Conservation (phyloP, 2,888 invertebrate species). For the Drosophila vallismaia region DNA sequence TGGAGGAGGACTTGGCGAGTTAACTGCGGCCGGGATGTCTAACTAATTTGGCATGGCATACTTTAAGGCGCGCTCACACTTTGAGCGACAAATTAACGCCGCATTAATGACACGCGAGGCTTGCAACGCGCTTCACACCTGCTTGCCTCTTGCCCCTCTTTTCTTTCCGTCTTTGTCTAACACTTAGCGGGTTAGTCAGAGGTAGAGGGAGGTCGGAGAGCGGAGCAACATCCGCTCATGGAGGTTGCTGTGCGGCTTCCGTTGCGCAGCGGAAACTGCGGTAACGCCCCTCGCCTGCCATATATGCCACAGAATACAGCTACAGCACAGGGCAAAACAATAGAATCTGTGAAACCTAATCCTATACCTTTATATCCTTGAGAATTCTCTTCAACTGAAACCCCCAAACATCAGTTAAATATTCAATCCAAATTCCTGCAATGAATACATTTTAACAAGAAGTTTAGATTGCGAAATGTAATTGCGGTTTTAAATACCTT, state of each 20-base stretch:
- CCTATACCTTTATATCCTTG: no score
- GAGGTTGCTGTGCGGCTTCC: slow-evolving; percentile 47
- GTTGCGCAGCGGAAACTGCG: slow-evolving; percentile 65
- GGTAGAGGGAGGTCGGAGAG: neutral
- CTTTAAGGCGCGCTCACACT: slow-evolving; percentile 63
- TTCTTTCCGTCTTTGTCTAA: slow-evolving; percentile 35
- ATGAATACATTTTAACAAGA: no score
- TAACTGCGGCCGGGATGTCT: slow-evolving; percentile 41
- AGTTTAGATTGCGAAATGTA: no score
- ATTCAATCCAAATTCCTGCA: no score
- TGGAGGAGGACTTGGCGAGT: slow-evolving; percentile 27
- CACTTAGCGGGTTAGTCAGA: slow-evolving; percentile 44
- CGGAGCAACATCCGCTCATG: slow-evolving; percentile 40
- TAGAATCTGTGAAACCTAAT: neutral
- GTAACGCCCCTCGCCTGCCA: slow-evolving; percentile 37
- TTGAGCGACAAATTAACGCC: slow-evolving; percentile 73
- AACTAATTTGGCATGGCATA: slow-evolving; percentile 66
- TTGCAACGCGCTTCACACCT: neutral
- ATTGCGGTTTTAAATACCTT: neutral
- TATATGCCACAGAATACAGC: slow-evolving; percentile 15
- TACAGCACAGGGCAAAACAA: slow-evolving; percentile 11
- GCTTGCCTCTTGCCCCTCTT: neutral
- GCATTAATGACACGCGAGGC: slow-evolving; percentile 68
- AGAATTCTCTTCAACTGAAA: no score
- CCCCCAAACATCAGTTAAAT: no score